Evolutionary conservation across 2,797 vertebrate species (phyloP), one percentile per base, ranked within the genome.

Genomic region (Iguana delicatissima): DNA sequence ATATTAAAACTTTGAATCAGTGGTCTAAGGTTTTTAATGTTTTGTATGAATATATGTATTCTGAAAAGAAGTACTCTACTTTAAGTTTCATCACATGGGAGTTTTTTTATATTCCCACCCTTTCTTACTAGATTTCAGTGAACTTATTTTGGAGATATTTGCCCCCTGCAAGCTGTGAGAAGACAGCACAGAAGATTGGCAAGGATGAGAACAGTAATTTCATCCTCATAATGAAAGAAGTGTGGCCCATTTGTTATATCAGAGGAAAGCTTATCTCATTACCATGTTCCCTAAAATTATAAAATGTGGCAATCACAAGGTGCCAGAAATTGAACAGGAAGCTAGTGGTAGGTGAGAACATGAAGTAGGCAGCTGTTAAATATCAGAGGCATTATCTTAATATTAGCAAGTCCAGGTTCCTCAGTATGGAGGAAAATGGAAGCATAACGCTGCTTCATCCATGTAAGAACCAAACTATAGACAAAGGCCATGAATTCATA

Each of bases 1-100:
- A 87, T 55, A 73, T 38, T 93, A 95, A 93, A 92, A 90, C 74
- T 80, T 80, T 74, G 89, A 93, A 89, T 94, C 94, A 91, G n/a
- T 64, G 20, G 22, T 24, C 22, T 6, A 64, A 64, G 3, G 18
- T 64, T 64, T 64, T 22, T 64, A 46, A 46, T 46, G 42, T 24
- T 64, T 64, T 64, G 22, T 22, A 64, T 64, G 20, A 64, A 6
- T 64, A 24, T 24, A 64, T 64, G 18, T 64, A 64, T 64, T 24
- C 20, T 64, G 62, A 18, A 64, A 64, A 64, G 59, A 64, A 64
- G 22, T 62, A 62, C 6, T n/a, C 52, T 42, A 42, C 1, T 22
- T 81, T 82, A n/a, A 20, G 4, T 18, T 22, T 82, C 55, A 62
- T 1, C 55, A 59, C 32, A 82, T 82, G 32, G 32, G 50, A 80